phyloP scores from a whole-genome alignment of 2,888 invertebrate genomes.

The Incurvaria masculella region DNA sequence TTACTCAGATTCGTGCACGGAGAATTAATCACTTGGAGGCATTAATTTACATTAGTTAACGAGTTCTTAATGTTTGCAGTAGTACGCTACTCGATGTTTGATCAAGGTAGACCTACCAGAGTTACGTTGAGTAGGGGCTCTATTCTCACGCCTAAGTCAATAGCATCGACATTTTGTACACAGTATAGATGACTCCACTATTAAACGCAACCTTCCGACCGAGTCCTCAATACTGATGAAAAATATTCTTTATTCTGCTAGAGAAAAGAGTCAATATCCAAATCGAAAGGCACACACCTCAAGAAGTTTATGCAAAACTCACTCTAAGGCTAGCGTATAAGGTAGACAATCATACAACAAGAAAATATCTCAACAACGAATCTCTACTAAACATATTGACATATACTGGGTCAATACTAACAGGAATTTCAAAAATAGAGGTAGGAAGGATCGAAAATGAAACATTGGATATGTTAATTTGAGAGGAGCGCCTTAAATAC shows the following conservation, averaged over 20 bases:
- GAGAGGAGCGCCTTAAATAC: not conserved
- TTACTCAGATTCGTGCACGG: not conserved
- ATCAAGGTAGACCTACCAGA: slow-evolving; percentile 45
- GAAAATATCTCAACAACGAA: not conserved
- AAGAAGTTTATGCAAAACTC: no score
- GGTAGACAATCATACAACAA: no score
- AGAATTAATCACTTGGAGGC: not conserved
- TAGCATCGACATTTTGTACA: slow-evolving; percentile 44
- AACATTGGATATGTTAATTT: slow-evolving; percentile 53
- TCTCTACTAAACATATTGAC: slow-evolving; percentile 36
- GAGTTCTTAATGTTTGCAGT: slow-evolving; percentile 41
- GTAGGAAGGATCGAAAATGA: slow-evolving; percentile 50
- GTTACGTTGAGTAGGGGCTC: slow-evolving; percentile 43
- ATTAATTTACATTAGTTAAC: not conserved
- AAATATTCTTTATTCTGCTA: no score
- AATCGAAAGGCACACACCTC: no score
- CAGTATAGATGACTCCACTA: slow-evolving; percentile 23
- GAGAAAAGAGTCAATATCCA: no score
- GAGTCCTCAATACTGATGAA: no score
- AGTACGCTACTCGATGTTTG: slow-evolving; percentile 35
- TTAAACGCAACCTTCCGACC: no score
- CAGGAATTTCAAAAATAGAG: slow-evolving; percentile 54
- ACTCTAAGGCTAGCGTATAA: no score
- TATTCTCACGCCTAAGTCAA: slow-evolving; percentile 55
- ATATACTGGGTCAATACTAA: slow-evolving; percentile 52